Conservation (phyloP, 2,797 vertebrate genomes). For the Peromyscus melanophrys region DNA sequence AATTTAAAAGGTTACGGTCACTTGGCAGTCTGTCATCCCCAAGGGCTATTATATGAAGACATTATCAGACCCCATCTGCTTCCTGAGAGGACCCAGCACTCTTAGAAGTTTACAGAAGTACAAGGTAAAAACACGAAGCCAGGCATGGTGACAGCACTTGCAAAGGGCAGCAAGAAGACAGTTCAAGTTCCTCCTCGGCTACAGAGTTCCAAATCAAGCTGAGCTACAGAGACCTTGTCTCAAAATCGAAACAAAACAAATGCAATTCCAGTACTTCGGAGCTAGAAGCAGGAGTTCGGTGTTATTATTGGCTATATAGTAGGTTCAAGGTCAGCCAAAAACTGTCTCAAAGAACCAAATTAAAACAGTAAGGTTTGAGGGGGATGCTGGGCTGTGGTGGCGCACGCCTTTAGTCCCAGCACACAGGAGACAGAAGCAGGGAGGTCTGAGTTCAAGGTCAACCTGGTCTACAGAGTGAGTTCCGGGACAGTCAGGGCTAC, state of each 20-base stretch:
- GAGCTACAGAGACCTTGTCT: background rate
- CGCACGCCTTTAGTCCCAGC: background rate
- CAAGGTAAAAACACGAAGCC: background rate
- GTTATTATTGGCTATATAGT: background rate
- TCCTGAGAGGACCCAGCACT: background rate
- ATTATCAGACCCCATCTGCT: background rate
- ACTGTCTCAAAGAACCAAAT: background rate
- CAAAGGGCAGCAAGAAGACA: background rate
- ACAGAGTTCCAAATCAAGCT: background rate
- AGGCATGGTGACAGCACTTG: background rate
- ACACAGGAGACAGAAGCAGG: background rate
- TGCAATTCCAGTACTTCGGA: background rate
- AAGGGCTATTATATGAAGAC: background rate
- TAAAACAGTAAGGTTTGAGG: background rate
- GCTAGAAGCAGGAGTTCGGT: background rate
- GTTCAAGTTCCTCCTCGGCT: background rate
- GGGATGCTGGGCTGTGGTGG: background rate
- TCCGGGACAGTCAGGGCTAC: background rate
- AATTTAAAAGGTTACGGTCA: background rate
- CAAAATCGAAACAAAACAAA: background rate
- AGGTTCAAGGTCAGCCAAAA: background rate
- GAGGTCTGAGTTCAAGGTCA: background rate
- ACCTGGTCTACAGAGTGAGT: background rate
- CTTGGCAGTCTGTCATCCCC: background rate
- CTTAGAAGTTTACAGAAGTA: background rate